Evolutionary conservation across 2,113 vertebrate species (phyloP).

Genomic region (Apodemus sylvaticus): DNA sequence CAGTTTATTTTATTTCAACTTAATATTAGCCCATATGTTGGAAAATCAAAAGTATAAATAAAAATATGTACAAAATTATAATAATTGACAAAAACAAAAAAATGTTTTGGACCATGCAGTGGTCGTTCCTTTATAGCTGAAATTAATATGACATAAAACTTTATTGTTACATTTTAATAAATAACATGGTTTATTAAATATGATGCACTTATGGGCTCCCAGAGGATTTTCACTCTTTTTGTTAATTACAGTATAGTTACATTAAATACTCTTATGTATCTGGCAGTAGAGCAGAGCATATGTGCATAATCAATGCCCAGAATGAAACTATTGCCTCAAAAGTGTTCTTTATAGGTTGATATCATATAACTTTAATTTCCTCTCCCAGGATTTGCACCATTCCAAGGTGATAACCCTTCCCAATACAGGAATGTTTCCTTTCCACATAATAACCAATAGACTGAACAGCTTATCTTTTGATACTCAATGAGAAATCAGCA

Average conservation of each 20-base stretch:
- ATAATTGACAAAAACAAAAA: background rate
- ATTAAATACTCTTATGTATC: background rate
- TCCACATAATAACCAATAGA: background rate
- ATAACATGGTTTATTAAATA: background rate
- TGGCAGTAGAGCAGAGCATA: background rate
- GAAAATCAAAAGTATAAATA: background rate
- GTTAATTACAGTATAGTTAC: background rate
- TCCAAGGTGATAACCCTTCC: background rate
- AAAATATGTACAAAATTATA: background rate
- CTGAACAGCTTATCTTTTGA: background rate
- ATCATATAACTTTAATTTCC: background rate
- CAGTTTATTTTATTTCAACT: background rate
- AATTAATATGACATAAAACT: background rate
- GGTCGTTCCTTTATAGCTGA: background rate
- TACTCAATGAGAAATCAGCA: background rate
- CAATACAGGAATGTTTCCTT: background rate
- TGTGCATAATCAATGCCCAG: background rate
- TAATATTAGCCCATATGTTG: background rate
- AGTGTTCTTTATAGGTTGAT: fast-evolving
- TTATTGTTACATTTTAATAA: background rate
- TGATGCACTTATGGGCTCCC: too few relatives aligned
- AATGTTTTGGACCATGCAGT: background rate
- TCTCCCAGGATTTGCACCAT: background rate
- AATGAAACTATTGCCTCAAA: background rate
- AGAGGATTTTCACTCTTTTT: background rate